Evolutionary conservation across 2,888 invertebrate genomes (phyloP).

Genomic region (Smittia sp.): DNA sequence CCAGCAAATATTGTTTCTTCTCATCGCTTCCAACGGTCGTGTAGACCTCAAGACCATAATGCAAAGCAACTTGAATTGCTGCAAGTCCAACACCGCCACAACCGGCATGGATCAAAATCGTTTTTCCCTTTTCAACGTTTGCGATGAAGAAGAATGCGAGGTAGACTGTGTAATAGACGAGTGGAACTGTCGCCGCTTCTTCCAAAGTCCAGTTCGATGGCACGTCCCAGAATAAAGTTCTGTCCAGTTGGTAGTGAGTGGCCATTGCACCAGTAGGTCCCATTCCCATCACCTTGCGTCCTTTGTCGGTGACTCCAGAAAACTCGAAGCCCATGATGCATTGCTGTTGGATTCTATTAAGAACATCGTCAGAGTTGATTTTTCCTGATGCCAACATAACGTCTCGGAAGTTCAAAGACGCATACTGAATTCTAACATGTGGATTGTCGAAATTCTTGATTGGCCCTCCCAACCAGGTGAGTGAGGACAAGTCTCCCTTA

Average conservation of each 20-base stretch:
- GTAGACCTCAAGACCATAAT: conserved; percentile 59
- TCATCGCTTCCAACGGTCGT: conserved; percentile 64
- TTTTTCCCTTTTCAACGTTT: conserved; percentile 53
- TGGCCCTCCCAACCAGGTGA: conserved; percentile 71
- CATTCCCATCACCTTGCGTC: conserved; percentile 59
- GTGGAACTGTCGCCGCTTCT: conserved; percentile 69
- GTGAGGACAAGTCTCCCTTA: conserved; percentile 74
- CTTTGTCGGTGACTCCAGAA: conserved; percentile 57
- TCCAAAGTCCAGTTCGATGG: conserved; percentile 66
- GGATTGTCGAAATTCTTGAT: conserved; percentile 56
- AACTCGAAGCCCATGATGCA: conserved; percentile 63
- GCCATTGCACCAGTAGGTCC: conserved; percentile 40
- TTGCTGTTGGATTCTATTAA: conserved; percentile 59
- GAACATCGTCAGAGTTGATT: conserved; percentile 74
- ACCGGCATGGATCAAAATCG: conserved; percentile 52
- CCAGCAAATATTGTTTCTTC: conserved; percentile 59
- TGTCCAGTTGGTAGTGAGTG: conserved; percentile 55
- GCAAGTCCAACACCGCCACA: conserved; percentile 69
- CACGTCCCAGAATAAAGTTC: conserved; percentile 60
- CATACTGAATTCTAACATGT: conserved; percentile 61
- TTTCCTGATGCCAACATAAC: conserved; percentile 86
- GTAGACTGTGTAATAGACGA: conserved; percentile 64
- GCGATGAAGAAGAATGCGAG: conserved; percentile 50
- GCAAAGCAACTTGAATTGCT: conserved; percentile 63
- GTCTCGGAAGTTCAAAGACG: conserved; percentile 83